These are phyloP conservation scores for Isoperla grammatica DNA, from an alignment of 2,888 invertebrate species.

Conservation along the genomic window DNA sequence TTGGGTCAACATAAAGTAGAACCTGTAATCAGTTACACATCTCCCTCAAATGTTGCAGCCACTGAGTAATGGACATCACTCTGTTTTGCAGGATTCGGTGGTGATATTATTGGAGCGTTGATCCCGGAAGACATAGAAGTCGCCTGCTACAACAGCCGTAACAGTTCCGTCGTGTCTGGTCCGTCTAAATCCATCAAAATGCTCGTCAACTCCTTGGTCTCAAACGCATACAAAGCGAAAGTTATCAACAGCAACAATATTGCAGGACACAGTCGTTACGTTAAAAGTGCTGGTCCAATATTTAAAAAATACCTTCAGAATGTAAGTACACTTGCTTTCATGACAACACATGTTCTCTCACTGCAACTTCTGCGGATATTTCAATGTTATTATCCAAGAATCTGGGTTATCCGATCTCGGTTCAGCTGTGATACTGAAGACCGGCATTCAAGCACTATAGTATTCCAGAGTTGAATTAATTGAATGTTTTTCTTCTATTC, in stretches of 20 bases:
- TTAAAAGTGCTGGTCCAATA: conserved; percentile 44
- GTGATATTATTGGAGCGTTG: conserved; percentile 10
- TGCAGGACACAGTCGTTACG: conserved; percentile 36
- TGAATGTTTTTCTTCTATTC: not conserved
- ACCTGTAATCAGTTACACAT: no score
- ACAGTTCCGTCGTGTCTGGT: conserved; percentile 74
- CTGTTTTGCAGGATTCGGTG: no score
- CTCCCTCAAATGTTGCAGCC: no score
- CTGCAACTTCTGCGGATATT: no score
- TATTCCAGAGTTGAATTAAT: no score
- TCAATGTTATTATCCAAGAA: no score
- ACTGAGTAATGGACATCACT: no score
- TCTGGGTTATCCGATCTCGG: no score
- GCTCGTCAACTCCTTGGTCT: conserved; percentile 51
- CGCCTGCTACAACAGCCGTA: conserved; percentile 74
- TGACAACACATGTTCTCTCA: no score
- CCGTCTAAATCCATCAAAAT: conserved; percentile 56
- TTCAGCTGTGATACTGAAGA: no score
- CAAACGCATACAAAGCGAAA: conserved; percentile 33
- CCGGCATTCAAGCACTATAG: no score
- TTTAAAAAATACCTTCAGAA: conserved; percentile 43
- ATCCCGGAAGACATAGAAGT: conserved; percentile 60
- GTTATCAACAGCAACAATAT: conserved; percentile 33
- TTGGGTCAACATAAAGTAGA: no score
- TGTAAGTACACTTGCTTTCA: conserved; percentile 28